Conservation (phyloP, 2,113 vertebrate genomes). For the Desmodus rotundus region DNA sequence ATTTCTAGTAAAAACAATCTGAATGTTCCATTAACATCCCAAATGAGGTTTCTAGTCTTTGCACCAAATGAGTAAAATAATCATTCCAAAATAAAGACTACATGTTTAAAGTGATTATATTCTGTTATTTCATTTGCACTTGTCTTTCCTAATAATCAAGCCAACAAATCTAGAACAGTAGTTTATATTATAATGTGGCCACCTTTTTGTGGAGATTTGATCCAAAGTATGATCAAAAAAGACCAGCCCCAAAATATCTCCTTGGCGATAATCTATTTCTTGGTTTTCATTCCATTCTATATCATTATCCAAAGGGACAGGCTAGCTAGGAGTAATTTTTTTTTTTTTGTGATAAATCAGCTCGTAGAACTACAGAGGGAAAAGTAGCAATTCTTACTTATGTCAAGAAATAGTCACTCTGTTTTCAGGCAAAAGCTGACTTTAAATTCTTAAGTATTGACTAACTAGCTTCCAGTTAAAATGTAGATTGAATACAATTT, state of each 20-base stretch:
- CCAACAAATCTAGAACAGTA: background rate
- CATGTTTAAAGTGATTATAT: background rate
- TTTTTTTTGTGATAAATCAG: background rate
- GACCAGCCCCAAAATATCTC: background rate
- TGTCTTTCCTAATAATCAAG: background rate
- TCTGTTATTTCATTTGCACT: background rate
- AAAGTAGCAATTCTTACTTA: background rate
- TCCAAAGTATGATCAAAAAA: slow-evolving; percentile 28
- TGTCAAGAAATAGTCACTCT: background rate
- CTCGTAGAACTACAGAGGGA: background rate
- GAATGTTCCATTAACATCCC: background rate
- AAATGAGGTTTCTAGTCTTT: slow-evolving; percentile 32
- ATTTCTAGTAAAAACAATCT: background rate
- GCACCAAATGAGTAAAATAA: slow-evolving; percentile 33
- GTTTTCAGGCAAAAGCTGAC: background rate
- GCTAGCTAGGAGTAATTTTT: background rate
- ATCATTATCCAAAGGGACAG: background rate
- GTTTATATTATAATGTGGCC: background rate
- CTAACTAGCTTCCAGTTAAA: background rate
- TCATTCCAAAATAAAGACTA: slow-evolving; percentile 17
- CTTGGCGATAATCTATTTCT: background rate
- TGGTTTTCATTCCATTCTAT: background rate
- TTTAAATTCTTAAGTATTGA: slow-evolving; percentile 5
- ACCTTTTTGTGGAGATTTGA: background rate
- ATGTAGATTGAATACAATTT: background rate